Evolutionary conservation across 1,140 invertebrate species (phyloP).

Genomic region (Vanessa tameamea): DNA sequence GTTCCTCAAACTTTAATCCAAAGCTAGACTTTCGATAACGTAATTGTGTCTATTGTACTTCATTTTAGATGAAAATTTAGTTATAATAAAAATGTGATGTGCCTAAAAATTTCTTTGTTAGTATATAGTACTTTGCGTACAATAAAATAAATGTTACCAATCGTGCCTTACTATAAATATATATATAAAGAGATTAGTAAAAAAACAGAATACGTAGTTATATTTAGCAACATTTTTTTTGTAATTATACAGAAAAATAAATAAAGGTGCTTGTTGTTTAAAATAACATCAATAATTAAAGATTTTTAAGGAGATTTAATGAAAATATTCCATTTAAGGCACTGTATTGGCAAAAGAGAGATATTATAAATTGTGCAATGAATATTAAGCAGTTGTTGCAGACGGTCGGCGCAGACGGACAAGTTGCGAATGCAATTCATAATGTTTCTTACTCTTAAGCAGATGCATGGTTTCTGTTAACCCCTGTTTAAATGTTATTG

Average conservation of each 20-base stretch:
- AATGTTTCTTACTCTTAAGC: constrained; percentile 27
- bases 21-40: too few species aligned
- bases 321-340: constrained; percentile 18
- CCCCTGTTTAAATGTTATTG: constrained; percentile 23
- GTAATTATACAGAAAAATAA: background rate
- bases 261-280: constrained; percentile 11
- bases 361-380: constrained; percentile 42
- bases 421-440: constrained; percentile 29
- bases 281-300: constrained; percentile 3
- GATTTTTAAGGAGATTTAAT: background rate
- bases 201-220: background rate
- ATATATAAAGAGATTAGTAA: background rate
- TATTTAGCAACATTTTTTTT: background rate
- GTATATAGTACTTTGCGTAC: too few species aligned
- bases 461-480: constrained; percentile 37
- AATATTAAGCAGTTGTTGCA: constrained; percentile 37
- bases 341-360: background rate
- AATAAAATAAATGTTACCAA: too few species aligned
- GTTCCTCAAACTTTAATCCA: too few species aligned
- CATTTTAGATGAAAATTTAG: too few species aligned
- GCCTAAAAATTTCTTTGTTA: too few species aligned
- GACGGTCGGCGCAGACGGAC: constrained; percentile 29
- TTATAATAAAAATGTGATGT: too few species aligned
- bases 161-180: background rate
- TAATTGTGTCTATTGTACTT: too few species aligned